Base-by-base conservation (phyloP, 2,888 invertebrate genomes). In the Eupsilia transversa region DNA sequence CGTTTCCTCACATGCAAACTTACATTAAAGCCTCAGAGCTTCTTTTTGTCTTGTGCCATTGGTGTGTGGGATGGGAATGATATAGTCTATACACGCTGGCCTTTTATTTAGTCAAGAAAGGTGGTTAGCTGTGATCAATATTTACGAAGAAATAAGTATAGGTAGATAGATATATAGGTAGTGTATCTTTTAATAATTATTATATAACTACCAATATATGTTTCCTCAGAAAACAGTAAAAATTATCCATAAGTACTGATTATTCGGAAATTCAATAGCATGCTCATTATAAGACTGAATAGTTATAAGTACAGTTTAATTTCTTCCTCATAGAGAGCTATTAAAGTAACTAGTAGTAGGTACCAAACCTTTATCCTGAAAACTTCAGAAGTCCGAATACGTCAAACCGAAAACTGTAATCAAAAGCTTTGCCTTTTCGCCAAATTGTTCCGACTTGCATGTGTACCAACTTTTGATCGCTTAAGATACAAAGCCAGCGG, bases 401-500 rank as follows among this genome's bases (percentile, higher is more conserved):
- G 17, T 67, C 23, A 49, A 70, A 41, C 59, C n/a, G 12, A 67
- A 35, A 63, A 57, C 65, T 43, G 54, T 72, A 71, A 73, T 76
- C 63, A 74, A 78, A 77, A 60, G 38, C 49, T 75, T 59, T 43
- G 27, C 63, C 49, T 43, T 74, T 74, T 74, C 33, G 56, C 56
- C 61, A 73, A 67, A 78, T 69, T 63, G 14, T 70, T 79, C 66
- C 52, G 38, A 60, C 35, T 69, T 63, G 67, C 54, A 76, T 76
- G 63, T 67, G 67, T 66, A 57, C 46, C 69, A 57, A 78, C 82
- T 74, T 82, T 79, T 86, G 74, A 83, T 79, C 79, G 77, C 69
- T 78, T 79, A 74, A 73, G 73, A 81, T 74, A 79, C 72, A 76
- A 83, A 81, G 77, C 72, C 70, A 81, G 74, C 72, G 79, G 87